Evolutionary conservation across 2,797 vertebrate species (phyloP).

Genomic region (Ficedula albicollis): DNA sequence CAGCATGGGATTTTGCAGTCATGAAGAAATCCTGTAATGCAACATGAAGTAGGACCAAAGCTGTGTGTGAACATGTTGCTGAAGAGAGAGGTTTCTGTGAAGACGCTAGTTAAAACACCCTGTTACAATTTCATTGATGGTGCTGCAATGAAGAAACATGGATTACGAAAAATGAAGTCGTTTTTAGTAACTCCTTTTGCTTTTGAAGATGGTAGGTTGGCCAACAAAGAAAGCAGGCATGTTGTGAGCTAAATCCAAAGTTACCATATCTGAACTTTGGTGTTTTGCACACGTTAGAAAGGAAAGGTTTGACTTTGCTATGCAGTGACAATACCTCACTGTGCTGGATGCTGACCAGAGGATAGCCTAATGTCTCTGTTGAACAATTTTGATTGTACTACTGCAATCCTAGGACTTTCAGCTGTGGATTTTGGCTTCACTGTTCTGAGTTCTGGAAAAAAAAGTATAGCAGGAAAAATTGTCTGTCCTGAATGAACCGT

Average conservation of each 20-base stretch:
- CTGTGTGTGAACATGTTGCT: fast-evolving
- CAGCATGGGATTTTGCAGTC: background rate
- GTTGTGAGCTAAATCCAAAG: background rate
- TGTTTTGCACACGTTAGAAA: background rate
- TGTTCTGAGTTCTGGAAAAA: background rate
- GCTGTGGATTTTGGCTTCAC: background rate
- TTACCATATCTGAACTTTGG: background rate
- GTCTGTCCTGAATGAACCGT: background rate
- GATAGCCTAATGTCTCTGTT: background rate
- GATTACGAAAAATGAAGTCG: background rate
- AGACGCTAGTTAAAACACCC: background rate
- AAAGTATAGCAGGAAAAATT: background rate
- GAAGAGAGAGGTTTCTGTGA: background rate
- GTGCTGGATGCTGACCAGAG: background rate
- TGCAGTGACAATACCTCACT: background rate
- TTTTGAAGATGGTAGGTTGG: background rate
- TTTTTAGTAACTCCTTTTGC: background rate
- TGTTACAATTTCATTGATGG: background rate
- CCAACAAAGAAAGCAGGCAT: background rate
- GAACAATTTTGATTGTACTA: background rate
- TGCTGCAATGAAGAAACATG: background rate
- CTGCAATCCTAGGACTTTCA: background rate
- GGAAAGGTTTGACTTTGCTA: background rate
- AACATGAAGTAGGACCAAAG: background rate
- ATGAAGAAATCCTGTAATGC: background rate